Percentiles rank a stretch among this genome's conserved stretches.
These are phyloP conservation scores for Falcunculus frontatus DNA, from an alignment of 2,113 vertebrate species.

Conservation along the genomic window DNA sequence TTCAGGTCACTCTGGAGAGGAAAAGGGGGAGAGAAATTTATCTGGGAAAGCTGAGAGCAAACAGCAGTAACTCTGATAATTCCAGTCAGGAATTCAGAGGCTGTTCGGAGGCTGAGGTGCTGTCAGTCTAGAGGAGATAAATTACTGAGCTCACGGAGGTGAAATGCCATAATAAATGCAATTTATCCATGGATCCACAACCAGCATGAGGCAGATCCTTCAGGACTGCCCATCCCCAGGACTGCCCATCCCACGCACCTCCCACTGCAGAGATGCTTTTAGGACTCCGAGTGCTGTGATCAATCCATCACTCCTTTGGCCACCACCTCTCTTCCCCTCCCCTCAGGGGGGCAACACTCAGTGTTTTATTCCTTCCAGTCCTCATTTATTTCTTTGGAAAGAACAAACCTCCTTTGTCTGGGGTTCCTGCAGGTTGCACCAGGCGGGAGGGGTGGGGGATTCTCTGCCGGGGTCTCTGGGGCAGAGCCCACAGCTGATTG, in stretches of 20 bases:
- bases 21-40: background rate
- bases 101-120: background rate
- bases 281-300: background rate
- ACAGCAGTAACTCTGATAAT: background rate
- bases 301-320: background rate
- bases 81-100: background rate
- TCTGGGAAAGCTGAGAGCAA: background rate
- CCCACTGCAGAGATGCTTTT: background rate
- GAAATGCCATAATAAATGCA: background rate
- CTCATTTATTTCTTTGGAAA: background rate
- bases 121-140: background rate
- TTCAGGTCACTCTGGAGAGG: background rate
- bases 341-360: background rate
- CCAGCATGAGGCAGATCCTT: background rate
- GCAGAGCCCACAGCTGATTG: background rate
- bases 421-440: background rate
- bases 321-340: background rate
- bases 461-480: background rate
- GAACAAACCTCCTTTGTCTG: slow-evolving; percentile 33
- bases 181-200: background rate
- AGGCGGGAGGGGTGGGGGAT: background rate
- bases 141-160: background rate
- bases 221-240: background rate
- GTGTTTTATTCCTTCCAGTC: background rate
- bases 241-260: background rate